Percentiles rank a stretch among this genome's conserved stretches.
Conservation (phyloP, 2,888 invertebrate species). For the Chloroclysta siterata region DNA sequence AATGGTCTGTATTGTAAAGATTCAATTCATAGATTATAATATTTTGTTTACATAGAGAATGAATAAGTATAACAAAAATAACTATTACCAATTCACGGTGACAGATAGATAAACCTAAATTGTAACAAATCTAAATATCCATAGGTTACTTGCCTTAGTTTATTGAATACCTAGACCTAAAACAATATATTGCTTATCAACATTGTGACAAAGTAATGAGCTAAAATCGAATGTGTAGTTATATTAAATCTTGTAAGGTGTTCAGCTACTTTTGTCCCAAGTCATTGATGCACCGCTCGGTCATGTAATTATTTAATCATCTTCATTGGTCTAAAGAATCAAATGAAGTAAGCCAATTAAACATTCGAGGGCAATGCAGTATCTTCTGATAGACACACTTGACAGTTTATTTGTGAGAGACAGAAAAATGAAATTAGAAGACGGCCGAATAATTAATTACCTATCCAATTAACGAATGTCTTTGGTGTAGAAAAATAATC, state of each 20-base stretch:
- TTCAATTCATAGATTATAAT: too few relatives aligned
- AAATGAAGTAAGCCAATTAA: constrained; percentile 22
- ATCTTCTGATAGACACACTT: constrained; percentile 14
- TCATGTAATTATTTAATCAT: constrained; percentile 15
- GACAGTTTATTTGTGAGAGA: constrained; percentile 7
- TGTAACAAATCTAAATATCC: too few relatives aligned
- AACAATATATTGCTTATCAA: too few relatives aligned
- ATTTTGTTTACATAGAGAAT: too few relatives aligned
- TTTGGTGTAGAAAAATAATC: constrained; percentile 1
- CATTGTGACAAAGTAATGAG: neutral
- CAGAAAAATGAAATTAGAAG: constrained; percentile 1
- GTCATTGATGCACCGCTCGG: constrained; percentile 2
- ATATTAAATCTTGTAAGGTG: neutral
- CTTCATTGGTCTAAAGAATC: constrained; percentile 12
- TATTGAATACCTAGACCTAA: too few relatives aligned
- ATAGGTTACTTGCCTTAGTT: too few relatives aligned
- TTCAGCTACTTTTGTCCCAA: constrained; percentile 12
- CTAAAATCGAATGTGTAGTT: neutral
- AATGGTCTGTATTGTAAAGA: too few relatives aligned
- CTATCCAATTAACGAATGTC: neutral
- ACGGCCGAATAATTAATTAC: constrained; percentile 1
- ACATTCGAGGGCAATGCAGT: constrained; percentile 9
- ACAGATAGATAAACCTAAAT: too few relatives aligned
- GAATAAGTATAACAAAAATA: too few relatives aligned
- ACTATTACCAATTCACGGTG: too few relatives aligned